These are phyloP conservation scores for Spisula solida DNA, from an alignment of 2,888 invertebrate species.

Conservation along the genomic window DNA sequence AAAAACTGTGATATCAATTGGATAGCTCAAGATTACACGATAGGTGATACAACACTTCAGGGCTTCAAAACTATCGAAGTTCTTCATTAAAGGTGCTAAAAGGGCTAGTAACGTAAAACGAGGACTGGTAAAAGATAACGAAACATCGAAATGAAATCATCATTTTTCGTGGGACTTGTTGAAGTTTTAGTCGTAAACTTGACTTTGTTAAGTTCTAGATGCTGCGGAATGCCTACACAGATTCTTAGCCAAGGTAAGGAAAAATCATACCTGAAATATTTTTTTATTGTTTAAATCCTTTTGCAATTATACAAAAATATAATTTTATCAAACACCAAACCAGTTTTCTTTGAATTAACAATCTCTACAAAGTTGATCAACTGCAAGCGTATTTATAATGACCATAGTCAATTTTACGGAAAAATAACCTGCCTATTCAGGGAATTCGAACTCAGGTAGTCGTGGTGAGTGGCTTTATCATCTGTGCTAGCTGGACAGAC, in stretches of 20 bases:
- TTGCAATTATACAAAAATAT: not conserved
- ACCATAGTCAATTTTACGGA: too few species aligned
- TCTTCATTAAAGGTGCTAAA: not conserved
- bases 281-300: not conserved
- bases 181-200: not conserved
- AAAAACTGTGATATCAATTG: not conserved
- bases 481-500: not conserved
- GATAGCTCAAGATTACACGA: not conserved
- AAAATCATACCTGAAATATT: not conserved
- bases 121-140: not conserved
- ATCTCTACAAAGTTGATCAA: too few species aligned
- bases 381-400: too few species aligned
- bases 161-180: not conserved
- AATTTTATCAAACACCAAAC: too few species aligned
- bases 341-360: too few species aligned
- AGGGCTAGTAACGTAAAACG: not conserved
- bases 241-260: not conserved
- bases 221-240: not conserved
- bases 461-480: too few species aligned
- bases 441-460: too few species aligned
- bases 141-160: conserved; percentile 20
- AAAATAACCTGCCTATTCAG: too few species aligned
- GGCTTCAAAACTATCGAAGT: not conserved
- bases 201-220: not conserved
- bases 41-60: not conserved